Evolutionary conservation across 2,113 vertebrate genomes (phyloP).

Genomic region (Pongo abelii): DNA sequence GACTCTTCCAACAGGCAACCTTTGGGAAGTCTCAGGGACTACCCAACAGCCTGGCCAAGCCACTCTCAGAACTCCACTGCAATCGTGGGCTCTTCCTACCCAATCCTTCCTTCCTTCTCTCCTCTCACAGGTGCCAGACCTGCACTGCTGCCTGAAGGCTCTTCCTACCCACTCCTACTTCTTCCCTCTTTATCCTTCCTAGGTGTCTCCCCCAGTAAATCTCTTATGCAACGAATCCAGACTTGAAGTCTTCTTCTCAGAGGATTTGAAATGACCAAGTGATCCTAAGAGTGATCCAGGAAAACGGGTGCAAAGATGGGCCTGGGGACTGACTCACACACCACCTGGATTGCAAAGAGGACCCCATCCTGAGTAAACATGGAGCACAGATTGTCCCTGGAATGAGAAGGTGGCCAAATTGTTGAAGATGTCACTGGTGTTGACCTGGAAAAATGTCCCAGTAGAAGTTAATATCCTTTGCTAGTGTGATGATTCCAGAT

Average conservation of each 20-base stretch:
- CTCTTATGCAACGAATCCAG: neutral
- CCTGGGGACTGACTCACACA: neutral
- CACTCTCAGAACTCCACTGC: neutral
- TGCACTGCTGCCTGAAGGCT: neutral
- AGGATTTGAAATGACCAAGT: neutral
- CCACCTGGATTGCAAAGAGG: neutral
- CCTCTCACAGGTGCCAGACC: neutral
- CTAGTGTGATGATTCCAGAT: neutral
- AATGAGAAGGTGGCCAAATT: neutral
- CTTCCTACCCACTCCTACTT: too few species aligned
- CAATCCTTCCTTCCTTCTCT: neutral
- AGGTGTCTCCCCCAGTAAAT: too few species aligned
- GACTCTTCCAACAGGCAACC: neutral
- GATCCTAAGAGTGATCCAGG: neutral
- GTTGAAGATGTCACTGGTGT: neutral
- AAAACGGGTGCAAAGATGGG: rapidly evolving
- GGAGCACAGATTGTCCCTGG: neutral
- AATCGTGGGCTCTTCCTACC: neutral
- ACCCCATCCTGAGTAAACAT: neutral
- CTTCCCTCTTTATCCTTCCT: neutral
- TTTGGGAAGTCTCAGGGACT: neutral
- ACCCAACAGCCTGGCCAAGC: neutral
- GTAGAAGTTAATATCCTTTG: neutral
- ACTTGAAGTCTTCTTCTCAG: neutral
- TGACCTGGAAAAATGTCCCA: neutral